These are phyloP conservation scores for Tinamus guttatus DNA, from an alignment of 2,113 vertebrate genomes.

Conservation along the genomic window DNA sequence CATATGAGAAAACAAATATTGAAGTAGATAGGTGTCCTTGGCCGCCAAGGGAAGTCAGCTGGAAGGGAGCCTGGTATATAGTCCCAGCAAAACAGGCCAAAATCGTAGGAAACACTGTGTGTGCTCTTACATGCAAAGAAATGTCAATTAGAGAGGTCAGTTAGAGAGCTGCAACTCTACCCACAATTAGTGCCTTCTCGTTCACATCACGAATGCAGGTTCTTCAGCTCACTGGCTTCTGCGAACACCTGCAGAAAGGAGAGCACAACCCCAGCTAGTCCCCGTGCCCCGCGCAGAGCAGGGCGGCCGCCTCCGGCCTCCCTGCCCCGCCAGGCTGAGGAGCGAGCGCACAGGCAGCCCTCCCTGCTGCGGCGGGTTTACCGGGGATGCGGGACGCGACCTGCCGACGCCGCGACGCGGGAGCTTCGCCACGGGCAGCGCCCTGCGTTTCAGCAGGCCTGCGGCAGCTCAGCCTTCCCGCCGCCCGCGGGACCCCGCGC, in stretches of 20 bases:
- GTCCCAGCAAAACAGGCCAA: neutral
- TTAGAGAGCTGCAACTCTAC: neutral
- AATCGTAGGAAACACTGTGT: neutral
- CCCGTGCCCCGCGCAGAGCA: neutral
- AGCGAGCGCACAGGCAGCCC: neutral
- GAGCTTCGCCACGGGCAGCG: neutral
- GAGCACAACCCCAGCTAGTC: neutral
- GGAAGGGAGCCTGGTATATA: neutral
- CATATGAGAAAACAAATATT: neutral
- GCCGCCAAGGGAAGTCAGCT: neutral
- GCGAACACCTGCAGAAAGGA: neutral
- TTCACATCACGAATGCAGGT: neutral
- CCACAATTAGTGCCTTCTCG: neutral
- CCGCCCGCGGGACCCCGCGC: neutral
- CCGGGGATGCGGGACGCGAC: no score
- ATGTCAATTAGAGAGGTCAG: neutral
- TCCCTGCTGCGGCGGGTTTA: neutral
- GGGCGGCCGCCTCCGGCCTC: neutral
- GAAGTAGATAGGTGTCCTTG: neutral
- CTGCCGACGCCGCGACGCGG: no score
- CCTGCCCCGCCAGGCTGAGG: neutral
- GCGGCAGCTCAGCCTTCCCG: neutral
- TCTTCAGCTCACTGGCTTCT: neutral
- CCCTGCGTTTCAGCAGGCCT: accelerated
- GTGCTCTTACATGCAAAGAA: neutral